A percentile compares a stretch with the other conserved stretches of the same genome.
Evolutionary conservation across 1,140 invertebrate genomes (phyloP).

Genomic region (Hirudo medicinalis): DNA sequence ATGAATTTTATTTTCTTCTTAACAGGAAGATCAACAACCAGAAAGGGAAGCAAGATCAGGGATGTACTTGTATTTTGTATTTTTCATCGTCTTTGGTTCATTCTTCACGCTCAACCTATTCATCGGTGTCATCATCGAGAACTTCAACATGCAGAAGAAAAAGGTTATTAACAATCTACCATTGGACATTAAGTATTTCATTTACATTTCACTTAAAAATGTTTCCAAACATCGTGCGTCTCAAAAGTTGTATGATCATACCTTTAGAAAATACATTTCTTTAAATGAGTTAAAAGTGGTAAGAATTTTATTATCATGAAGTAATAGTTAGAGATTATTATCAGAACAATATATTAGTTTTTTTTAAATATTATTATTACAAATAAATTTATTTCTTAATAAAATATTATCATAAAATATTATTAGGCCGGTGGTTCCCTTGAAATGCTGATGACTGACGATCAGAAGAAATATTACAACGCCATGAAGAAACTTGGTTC

Average conservation of each 20-base stretch:
- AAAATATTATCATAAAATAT: neutral
- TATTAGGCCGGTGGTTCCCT: constrained; percentile 74
- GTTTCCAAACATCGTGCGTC: no score
- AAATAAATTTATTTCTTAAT: neutral
- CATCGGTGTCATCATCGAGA: constrained; percentile 95
- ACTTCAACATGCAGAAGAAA: constrained; percentile 98
- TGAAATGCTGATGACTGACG: constrained; percentile 99
- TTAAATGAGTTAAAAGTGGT: neutral
- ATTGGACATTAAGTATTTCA: neutral
- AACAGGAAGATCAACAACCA: constrained; percentile 74
- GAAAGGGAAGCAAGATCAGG: constrained; percentile 82
- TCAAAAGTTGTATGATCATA: neutral
- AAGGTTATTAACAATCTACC: constrained; percentile 37
- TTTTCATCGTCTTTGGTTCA: constrained; percentile 92
- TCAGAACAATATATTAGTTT: neutral
- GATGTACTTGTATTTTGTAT: constrained; percentile 95
- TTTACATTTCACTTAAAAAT: no score
- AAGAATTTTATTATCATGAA: neutral
- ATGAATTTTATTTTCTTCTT: neutral
- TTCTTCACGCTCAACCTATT: constrained; percentile 96
- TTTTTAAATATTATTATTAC: neutral
- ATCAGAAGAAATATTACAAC: constrained; percentile 99
- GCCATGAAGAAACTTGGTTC: constrained; percentile 99
- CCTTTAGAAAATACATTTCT: neutral
- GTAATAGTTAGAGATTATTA: neutral